Percentiles rank a stretch among this genome's conserved stretches.
phyloP scores from a whole-genome alignment of 2,888 invertebrate species.

The Eristalis arbustorum region DNA sequence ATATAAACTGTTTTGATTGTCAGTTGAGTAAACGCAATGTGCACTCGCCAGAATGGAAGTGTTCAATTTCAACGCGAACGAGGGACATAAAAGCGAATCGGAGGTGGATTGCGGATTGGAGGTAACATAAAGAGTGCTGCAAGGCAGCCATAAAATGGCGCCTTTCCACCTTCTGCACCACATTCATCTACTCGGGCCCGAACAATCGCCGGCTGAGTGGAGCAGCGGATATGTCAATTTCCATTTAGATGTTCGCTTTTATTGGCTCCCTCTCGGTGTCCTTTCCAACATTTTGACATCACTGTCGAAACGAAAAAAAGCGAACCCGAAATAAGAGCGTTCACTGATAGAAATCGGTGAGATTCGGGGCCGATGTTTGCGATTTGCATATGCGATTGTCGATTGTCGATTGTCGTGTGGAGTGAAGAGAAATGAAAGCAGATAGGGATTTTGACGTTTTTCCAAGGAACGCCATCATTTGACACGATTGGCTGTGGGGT shows the following conservation, averaged over 20 bases:
- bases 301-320: conserved; percentile 16
- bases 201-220: conserved; percentile 42
- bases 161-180: conserved; percentile 51
- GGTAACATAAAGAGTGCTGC: conserved; percentile 46
- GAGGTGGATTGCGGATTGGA: background rate
- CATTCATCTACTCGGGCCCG: conserved; percentile 42
- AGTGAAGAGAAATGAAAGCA: conserved; percentile 41
- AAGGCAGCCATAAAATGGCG: conserved; percentile 68
- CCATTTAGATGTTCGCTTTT: conserved; percentile 69
- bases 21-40: conserved; percentile 65
- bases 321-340: conserved; percentile 27
- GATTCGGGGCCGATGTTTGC: conserved; percentile 12
- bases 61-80: conserved; percentile 51
- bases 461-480: conserved; percentile 42
- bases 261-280: conserved; percentile 51
- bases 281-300: conserved; percentile 56
- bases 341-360: conserved; percentile 47
- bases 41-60: conserved; percentile 35
- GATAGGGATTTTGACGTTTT: conserved; percentile 61
- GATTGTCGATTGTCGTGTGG: too few relatives aligned
- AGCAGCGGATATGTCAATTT: conserved; percentile 68
- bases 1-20: conserved; percentile 70
- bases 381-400: conserved; percentile 58
- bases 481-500: conserved; percentile 22
- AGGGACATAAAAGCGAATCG: conserved; percentile 44